Base-by-base conservation (phyloP, 2,113 vertebrate species). In the Platanista minor region DNA sequence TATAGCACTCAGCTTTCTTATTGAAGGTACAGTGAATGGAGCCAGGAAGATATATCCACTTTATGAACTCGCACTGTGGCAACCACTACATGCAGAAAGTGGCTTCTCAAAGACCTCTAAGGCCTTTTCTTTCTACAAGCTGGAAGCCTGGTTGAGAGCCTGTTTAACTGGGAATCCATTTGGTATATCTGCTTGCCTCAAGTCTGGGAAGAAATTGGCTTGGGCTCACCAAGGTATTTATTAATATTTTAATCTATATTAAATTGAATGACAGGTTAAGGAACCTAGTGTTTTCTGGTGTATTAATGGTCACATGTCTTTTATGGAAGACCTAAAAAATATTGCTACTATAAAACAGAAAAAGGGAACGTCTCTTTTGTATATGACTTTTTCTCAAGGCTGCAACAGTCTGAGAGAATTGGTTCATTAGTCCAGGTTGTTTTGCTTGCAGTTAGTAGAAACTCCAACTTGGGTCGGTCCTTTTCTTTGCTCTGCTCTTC, bases 161-260 rank as follows among this genome's bases (percentile, higher is more conserved):
- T 97, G 61, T 84, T 99, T 99, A 95, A 97, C 95, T 0, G 94
- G 98, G 29, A 99, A 99, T 95, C 99, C 99, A 17, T 99, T 99
- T 90, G 99, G 99, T 43, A 99, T 99, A n/a, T 99, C 99, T 0
- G 98, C 98, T 86, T 99, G 99, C 97, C 98, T 99, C 97, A 99
- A 97, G 89, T 99, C 99, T 0, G 99, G 99, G 61, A 99, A 99
- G 98, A 99, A 99, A 64, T 99, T 99, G 0, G 99, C 99, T 0
- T 99, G 99, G 99, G 99, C 99, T 21, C 99, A 99, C 82, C 99
- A 99, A 99, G 99, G 99, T 99, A 98, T 87, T 94, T 93, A 85
- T 93, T 61, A 88, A 84, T 29, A 59, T 84, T 95, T 97, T 90
- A 67, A 43, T 80, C 10, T 41, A 59, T 94, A 46, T 90, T 91